Percentiles rank a stretch among this genome's conserved stretches.
These are phyloP conservation scores for Oeneis ivallda DNA, from an alignment of 2,888 invertebrate genomes.

Conservation along the genomic window DNA sequence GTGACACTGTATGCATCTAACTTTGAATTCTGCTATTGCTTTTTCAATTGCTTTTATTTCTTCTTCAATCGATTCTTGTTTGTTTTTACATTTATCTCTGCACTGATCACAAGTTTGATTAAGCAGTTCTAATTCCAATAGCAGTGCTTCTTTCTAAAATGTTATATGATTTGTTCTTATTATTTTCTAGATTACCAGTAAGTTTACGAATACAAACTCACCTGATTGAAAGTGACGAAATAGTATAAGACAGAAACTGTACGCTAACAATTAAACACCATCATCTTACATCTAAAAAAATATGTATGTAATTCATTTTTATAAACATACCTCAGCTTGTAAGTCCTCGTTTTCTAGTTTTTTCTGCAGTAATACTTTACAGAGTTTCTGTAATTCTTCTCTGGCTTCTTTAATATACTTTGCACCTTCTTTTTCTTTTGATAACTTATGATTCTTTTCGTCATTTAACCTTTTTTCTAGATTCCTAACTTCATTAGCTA, in stretches of 20 bases:
- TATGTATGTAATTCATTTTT: not conserved
- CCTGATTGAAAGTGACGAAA: not conserved
- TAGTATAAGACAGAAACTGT: not conserved
- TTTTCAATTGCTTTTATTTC: slow-evolving; percentile 54
- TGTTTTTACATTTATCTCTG: slow-evolving; percentile 59
- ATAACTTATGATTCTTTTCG: slow-evolving; percentile 50
- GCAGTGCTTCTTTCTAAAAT: slow-evolving; percentile 61
- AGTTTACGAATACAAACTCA: not conserved
- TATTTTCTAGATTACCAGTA: not conserved
- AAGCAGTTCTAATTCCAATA: slow-evolving; percentile 58
- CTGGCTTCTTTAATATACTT: slow-evolving; percentile 61
- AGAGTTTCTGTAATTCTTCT: slow-evolving; percentile 63
- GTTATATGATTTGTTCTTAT: not conserved
- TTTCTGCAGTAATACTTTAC: slow-evolving; percentile 59
- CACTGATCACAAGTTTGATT: slow-evolving; percentile 55
- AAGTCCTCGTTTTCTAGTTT: slow-evolving; percentile 68
- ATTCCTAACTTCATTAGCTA: slow-evolving; percentile 47
- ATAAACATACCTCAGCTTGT: slow-evolving; percentile 55
- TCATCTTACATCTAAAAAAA: no score
- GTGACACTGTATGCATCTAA: slow-evolving; percentile 59
- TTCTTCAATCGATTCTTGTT: slow-evolving; percentile 49
- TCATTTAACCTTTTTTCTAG: slow-evolving; percentile 46
- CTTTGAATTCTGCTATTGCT: slow-evolving; percentile 51
- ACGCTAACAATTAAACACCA: no score
- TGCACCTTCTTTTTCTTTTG: slow-evolving; percentile 60